A percentile compares a stretch with the other conserved stretches of the same genome.
Conservation (phyloP, 2,888 invertebrate genomes). For the Meteorus colon region DNA sequence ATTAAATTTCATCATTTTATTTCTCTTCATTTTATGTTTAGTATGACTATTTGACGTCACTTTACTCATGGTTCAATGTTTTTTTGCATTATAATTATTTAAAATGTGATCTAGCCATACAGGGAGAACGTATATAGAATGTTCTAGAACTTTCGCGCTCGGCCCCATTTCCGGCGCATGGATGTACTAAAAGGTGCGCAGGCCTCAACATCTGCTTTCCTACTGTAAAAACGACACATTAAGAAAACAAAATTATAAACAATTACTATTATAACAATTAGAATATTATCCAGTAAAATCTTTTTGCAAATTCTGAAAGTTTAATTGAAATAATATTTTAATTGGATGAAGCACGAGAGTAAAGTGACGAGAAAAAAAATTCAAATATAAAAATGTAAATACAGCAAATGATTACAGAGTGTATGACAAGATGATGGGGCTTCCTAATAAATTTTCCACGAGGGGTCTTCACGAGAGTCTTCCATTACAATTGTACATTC, state of each 20-base stretch:
- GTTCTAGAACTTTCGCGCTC: conserved; percentile 68
- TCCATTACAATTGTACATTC: conserved; percentile 13
- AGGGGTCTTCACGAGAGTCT: conserved; percentile 29
- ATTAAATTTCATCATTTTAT: not conserved
- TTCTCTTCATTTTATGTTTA: not conserved
- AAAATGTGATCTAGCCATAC: conserved; percentile 17
- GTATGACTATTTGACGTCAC: conserved; percentile 40
- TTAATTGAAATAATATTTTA: not conserved
- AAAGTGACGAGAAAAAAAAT: not conserved
- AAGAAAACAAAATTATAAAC: not conserved
- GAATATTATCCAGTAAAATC: too few relatives aligned
- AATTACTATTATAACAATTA: too few relatives aligned
- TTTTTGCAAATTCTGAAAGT: not conserved
- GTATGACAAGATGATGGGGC: conserved; percentile 14
- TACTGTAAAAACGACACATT: not conserved
- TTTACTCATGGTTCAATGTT: conserved; percentile 8
- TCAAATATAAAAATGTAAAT: not conserved
- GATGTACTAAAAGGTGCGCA: conserved; percentile 64
- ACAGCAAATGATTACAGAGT: conserved; percentile 2
- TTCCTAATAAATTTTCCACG: conserved; percentile 28
- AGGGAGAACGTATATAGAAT: conserved; percentile 53
- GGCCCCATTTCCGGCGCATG: conserved; percentile 64
- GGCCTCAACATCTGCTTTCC: conserved; percentile 53
- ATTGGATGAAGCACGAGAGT: not conserved
- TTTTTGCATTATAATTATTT: conserved; percentile 6